A percentile compares a stretch with the other conserved stretches of the same genome.
phyloP scores from a whole-genome alignment of 1,140 invertebrate genomes.

The Zophobas morio region DNA sequence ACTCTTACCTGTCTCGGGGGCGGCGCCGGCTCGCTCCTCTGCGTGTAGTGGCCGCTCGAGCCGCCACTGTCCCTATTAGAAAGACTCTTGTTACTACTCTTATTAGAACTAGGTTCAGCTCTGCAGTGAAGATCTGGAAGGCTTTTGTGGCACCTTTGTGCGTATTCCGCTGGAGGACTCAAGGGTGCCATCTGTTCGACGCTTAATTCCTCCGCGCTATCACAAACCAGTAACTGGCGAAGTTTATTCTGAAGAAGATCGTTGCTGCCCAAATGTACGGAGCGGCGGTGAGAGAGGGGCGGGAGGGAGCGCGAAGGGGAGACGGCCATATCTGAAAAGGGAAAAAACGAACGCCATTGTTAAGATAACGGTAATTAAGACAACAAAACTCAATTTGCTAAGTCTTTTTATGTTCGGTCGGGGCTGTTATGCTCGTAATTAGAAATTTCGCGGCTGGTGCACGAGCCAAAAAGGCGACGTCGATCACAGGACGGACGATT shows the following conservation, averaged over 20 bases:
- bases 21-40: constrained; percentile 79
- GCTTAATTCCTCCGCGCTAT: constrained; percentile 71
- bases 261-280: constrained; percentile 68
- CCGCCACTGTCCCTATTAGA: constrained; percentile 79
- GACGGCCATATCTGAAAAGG: constrained; percentile 72
- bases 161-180: constrained; percentile 78
- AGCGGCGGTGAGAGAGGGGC: constrained; percentile 67
- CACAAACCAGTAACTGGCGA: constrained; percentile 80
- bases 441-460: too few relatives aligned
- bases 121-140: constrained; percentile 80
- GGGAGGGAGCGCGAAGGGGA: constrained; percentile 72
- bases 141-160: constrained; percentile 80
- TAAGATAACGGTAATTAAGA: not conserved
- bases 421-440: too few relatives aligned
- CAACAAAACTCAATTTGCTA: too few relatives aligned
- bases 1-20: constrained; percentile 66
- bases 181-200: constrained; percentile 70
- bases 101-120: constrained; percentile 71
- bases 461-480: too few relatives aligned
- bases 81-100: constrained; percentile 66
- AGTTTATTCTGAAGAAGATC: constrained; percentile 86
- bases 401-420: too few relatives aligned
- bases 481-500: too few relatives aligned
- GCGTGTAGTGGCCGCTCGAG: constrained; percentile 83
- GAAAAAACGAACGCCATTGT: constrained; percentile 7